Percentiles rank a stretch among this genome's conserved stretches.
phyloP scores from a whole-genome alignment of 2,888 invertebrate genomes.

The Lithosia quadra region DNA sequence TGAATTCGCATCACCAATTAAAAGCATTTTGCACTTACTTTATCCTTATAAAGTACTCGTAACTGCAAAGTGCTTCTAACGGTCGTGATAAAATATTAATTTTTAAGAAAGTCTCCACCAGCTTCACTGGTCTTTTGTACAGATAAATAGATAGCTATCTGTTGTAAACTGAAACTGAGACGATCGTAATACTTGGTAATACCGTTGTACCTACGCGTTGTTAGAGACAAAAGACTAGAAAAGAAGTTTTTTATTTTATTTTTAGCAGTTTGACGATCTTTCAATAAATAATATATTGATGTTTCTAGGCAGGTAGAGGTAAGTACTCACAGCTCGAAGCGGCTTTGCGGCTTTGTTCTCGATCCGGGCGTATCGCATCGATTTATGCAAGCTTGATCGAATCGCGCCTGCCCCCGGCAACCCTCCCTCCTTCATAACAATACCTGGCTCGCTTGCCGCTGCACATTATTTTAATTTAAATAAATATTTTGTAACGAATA shows the following conservation, averaged over 20 bases:
- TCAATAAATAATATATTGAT: constrained; percentile 34
- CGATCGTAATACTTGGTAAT: constrained; percentile 42
- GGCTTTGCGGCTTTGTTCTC: constrained; percentile 81
- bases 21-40: neutral
- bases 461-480: constrained; percentile 55
- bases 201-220: constrained; percentile 20
- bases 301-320: constrained; percentile 43
- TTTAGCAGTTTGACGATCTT: constrained; percentile 42
- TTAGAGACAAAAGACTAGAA: constrained; percentile 25
- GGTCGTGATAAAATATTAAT: constrained; percentile 20
- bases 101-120: constrained; percentile 19
- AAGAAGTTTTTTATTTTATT: constrained; percentile 46
- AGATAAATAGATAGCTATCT: constrained; percentile 36
- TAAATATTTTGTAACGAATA: constrained; percentile 39
- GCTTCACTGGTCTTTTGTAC: constrained; percentile 23
- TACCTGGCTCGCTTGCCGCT: constrained; percentile 67
- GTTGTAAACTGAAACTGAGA: constrained; percentile 32
- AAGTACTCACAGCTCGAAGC: constrained; percentile 62
- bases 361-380: constrained; percentile 82
- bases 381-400: constrained; percentile 85
- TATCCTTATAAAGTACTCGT: neutral
- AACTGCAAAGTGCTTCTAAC: neutral
- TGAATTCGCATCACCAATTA: neutral
- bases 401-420: constrained; percentile 65
- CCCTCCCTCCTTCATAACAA: constrained; percentile 65